A percentile compares a stretch with the other conserved stretches of the same genome.
Evolutionary conservation across 2,113 vertebrate species (phyloP).

Genomic region (Dipodomys stephensi): DNA sequence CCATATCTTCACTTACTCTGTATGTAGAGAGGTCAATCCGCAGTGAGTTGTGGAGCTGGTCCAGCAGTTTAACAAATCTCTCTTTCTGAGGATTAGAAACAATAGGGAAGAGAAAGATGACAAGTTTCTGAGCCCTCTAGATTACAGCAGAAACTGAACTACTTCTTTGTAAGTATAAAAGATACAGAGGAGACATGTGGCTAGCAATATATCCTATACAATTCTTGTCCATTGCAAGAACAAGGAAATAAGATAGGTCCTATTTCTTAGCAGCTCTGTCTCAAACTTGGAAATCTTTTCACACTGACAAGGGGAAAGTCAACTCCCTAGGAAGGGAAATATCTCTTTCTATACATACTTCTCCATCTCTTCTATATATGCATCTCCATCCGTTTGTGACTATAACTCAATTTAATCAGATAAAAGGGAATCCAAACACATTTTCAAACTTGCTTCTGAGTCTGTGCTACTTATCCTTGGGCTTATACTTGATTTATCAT

Average conservation of each 20-base stretch:
- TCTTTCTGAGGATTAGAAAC: conserved; percentile 92
- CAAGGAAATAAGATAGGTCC: neutral
- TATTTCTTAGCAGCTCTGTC: conserved; percentile 33
- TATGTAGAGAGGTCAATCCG: conserved; percentile 99
- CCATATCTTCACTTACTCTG: conserved; percentile 89
- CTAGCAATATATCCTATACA: conserved; percentile 1
- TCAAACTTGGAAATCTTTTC: conserved; percentile 28
- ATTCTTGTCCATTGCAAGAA: neutral
- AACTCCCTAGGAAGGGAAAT: neutral
- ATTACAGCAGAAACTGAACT: conserved; percentile 53
- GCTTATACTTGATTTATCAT: neutral
- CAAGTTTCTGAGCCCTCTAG: neutral
- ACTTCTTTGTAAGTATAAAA: neutral
- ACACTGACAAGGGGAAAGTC: neutral
- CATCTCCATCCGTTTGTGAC: neutral
- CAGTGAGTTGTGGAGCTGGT: conserved; percentile 98
- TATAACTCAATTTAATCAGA: conserved; percentile 18
- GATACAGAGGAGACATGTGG: neutral
- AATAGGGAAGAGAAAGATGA: neutral
- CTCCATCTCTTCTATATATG: neutral
- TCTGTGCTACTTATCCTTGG: neutral
- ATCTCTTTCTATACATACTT: conserved; percentile 26
- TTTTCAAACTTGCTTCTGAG: conserved; percentile 38
- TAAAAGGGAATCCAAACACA: conserved; percentile 28
- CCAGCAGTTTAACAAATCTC: conserved; percentile 97